phyloP scores from a whole-genome alignment of 2,888 invertebrate genomes.

The Didymodactylos carnosus region DNA sequence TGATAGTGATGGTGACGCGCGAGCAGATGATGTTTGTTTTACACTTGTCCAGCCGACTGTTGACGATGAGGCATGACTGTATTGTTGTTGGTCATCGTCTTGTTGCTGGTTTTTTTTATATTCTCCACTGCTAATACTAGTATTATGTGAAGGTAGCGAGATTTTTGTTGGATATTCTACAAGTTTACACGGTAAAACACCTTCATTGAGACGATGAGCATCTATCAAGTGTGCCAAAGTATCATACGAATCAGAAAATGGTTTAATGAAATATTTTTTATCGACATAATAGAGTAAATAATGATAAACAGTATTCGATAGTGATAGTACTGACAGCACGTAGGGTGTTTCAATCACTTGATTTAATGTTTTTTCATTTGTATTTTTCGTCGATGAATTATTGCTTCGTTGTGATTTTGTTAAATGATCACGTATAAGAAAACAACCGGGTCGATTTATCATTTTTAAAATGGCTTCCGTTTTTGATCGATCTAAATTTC shows the following conservation, averaged over 20 bases:
- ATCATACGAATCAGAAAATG: background rate
- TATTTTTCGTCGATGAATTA: no score
- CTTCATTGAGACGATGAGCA: background rate
- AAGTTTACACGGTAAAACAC: background rate
- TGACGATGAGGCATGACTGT: no score
- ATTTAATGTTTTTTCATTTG: no score
- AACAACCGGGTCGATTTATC: background rate
- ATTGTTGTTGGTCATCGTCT: no score
- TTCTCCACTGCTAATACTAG: no score
- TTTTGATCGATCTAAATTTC: background rate
- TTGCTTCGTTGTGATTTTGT: background rate
- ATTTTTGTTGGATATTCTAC: background rate
- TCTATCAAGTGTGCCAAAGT: background rate
- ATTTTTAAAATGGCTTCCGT: background rate
- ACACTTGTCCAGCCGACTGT: no score
- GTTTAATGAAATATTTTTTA: background rate
- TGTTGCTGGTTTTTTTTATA: no score
- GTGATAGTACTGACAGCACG: background rate
- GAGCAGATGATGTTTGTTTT: no score
- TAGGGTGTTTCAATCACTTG: background rate
- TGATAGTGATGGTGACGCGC: no score
- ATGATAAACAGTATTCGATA: background rate
- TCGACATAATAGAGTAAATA: background rate
- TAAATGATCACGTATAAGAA: background rate
- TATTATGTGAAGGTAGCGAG: no score